These are phyloP conservation scores for Nilaparvata lugens DNA, from an alignment of 1,140 invertebrate species.

Conservation along the genomic window DNA sequence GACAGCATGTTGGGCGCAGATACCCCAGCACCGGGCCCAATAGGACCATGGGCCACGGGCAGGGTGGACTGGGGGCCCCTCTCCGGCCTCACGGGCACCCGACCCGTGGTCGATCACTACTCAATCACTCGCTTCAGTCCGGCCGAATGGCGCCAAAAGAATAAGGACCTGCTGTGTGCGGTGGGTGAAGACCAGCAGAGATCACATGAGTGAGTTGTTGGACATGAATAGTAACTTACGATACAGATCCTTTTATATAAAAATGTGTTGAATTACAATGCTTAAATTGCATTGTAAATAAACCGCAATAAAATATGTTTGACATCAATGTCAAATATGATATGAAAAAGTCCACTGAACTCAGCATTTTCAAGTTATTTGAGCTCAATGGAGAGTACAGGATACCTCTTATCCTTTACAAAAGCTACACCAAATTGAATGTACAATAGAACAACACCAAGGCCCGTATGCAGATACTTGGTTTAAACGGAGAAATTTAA, in stretches of 20 bases:
- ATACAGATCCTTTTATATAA: no score
- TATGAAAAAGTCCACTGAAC: background rate
- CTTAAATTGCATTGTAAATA: no score
- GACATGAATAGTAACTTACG: no score
- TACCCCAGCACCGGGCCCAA: slow-evolving; percentile 12
- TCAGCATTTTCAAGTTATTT: no score
- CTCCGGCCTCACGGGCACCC: slow-evolving; percentile 52
- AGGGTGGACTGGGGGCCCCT: slow-evolving; percentile 57
- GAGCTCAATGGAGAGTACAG: no score
- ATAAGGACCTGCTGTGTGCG: slow-evolving; percentile 45
- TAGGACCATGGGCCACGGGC: slow-evolving; percentile 49
- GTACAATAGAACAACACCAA: no score
- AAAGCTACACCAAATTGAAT: no score
- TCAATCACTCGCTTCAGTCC: slow-evolving; percentile 57
- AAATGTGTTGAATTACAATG: no score
- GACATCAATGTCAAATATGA: background rate
- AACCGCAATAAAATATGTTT: no score
- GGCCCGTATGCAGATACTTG: no score
- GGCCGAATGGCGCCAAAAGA: slow-evolving; percentile 56
- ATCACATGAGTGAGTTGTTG: slow-evolving; percentile 31
- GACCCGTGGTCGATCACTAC: slow-evolving; percentile 62
- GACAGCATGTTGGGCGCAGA: background rate
- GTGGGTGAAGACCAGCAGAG: slow-evolving; percentile 30
- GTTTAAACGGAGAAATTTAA: no score
- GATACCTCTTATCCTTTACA: no score